phyloP scores from a whole-genome alignment of 2,888 invertebrate species.

The Ypsolopha sequella region DNA sequence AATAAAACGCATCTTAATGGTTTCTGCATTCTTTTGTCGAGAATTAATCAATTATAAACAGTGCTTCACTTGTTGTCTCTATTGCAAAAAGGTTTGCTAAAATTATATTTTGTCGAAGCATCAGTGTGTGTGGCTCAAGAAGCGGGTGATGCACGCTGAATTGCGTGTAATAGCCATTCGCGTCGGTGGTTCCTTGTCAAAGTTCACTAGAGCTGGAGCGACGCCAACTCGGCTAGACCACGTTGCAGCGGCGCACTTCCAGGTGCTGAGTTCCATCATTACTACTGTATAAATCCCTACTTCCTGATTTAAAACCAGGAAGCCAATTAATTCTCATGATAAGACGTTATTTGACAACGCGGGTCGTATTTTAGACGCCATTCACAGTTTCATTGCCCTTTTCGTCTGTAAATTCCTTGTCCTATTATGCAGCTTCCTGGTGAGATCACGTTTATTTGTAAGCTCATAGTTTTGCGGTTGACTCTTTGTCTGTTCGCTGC shows the following conservation, averaged over 20 bases:
- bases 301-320: conserved; percentile 1
- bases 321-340: conserved; percentile 1
- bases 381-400: conserved; percentile 32
- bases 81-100: too few species aligned
- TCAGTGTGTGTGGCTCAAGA: conserved; percentile 6
- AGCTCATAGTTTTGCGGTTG: conserved; percentile 20
- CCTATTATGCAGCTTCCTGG: conserved; percentile 45
- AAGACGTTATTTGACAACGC: background rate
- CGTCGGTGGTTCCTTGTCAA: conserved; percentile 50
- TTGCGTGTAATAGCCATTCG: conserved; percentile 34
- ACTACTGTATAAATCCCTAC: background rate
- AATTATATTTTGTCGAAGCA: too few species aligned
- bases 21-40: background rate
- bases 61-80: background rate
- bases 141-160: conserved; percentile 16
- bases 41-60: conserved; percentile 5
- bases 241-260: conserved; percentile 33
- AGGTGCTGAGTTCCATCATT: conserved; percentile 32
- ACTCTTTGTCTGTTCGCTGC: conserved; percentile 38
- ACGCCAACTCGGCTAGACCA: conserved; percentile 48
- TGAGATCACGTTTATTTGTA: conserved; percentile 47
- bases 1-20: background rate
- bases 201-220: conserved; percentile 64
- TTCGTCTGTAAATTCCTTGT: conserved; percentile 25
- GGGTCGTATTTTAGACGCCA: background rate